phyloP scores from a whole-genome alignment of 2,888 invertebrate genomes.

The Thereva unica region DNA sequence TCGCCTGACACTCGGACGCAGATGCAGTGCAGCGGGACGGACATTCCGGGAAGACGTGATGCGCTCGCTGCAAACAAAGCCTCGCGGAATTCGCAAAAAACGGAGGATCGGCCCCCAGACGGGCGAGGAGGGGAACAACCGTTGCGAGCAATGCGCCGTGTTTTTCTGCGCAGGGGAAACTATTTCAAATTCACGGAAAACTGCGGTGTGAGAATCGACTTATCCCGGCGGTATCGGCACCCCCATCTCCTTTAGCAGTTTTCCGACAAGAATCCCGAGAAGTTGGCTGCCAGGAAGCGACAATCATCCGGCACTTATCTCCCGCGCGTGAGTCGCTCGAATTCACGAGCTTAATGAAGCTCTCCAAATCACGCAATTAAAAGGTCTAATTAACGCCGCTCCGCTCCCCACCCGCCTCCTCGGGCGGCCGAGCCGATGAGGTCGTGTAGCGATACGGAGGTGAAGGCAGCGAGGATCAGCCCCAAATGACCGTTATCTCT shows the following conservation, averaged over 20 bases:
- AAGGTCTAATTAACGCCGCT: conserved; percentile 51
- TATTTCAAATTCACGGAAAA: background rate
- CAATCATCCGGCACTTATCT: conserved; percentile 45
- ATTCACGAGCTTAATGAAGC: conserved; percentile 61
- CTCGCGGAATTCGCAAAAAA: conserved; percentile 9
- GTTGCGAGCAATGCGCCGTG: conserved; percentile 30
- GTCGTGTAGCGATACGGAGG: conserved; percentile 18
- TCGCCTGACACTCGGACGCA: conserved; percentile 29
- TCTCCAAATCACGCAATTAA: conserved; percentile 59
- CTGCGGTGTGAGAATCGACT: conserved; percentile 12
- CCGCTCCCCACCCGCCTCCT: conserved; percentile 30
- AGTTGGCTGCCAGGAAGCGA: conserved; percentile 18
- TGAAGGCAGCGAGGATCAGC: conserved; percentile 21
- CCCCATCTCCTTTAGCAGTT: conserved; percentile 23
- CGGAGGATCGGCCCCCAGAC: conserved; percentile 3
- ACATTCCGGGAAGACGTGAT: conserved; percentile 19
- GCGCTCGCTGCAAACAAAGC: conserved; percentile 29
- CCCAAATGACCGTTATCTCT: conserved; percentile 32
- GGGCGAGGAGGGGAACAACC: conserved; percentile 35
- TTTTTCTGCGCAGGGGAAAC: conserved; percentile 17
- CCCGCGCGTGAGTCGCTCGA: conserved; percentile 59
- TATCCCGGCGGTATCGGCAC: conserved; percentile 17
- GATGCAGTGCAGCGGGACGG: conserved; percentile 21
- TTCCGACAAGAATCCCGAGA: conserved; percentile 1
- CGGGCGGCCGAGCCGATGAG: conserved; percentile 4